These are phyloP conservation scores for Anas platyrhynchos DNA, from an alignment of 2,113 vertebrate genomes.

Conservation along the genomic window DNA sequence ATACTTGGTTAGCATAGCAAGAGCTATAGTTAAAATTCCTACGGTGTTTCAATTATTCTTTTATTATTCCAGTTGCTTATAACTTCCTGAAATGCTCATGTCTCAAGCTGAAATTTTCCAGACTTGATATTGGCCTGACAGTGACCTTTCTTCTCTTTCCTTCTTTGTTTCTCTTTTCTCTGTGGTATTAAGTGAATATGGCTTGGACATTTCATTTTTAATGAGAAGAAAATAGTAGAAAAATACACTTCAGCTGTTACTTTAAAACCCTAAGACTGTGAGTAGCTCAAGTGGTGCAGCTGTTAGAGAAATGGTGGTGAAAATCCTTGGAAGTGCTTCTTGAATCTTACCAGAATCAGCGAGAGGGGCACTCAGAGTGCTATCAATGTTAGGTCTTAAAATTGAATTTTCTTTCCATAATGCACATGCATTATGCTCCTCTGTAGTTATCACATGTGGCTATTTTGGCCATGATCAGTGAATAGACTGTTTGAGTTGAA, in stretches of 20 bases:
- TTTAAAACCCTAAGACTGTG: background rate
- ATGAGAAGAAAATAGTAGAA: constrained; percentile 24
- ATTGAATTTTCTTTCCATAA: background rate
- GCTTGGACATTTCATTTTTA: background rate
- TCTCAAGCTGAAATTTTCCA: constrained; percentile 45
- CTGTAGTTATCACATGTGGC: background rate
- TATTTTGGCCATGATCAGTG: background rate
- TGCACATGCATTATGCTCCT: background rate
- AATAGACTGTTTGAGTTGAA: background rate
- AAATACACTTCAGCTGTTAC: background rate
- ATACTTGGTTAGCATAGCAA: background rate
- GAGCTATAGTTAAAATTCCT: constrained; percentile 4
- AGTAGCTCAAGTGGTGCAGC: background rate
- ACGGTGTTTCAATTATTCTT: background rate
- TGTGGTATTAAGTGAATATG: constrained; percentile 7
- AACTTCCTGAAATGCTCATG: constrained; percentile 16
- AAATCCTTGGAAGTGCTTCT: background rate
- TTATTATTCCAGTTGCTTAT: constrained; percentile 44
- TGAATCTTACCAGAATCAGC: background rate
- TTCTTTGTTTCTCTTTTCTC: constrained; percentile 20
- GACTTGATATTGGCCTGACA: constrained; percentile 44
- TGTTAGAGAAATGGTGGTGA: background rate
- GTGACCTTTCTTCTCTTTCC: constrained; percentile 15
- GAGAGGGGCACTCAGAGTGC: background rate
- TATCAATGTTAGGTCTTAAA: background rate